A percentile compares a stretch with the other conserved stretches of the same genome.
Conservation (phyloP, 2,797 vertebrate genomes). For the Tamandua tetradactyla region DNA sequence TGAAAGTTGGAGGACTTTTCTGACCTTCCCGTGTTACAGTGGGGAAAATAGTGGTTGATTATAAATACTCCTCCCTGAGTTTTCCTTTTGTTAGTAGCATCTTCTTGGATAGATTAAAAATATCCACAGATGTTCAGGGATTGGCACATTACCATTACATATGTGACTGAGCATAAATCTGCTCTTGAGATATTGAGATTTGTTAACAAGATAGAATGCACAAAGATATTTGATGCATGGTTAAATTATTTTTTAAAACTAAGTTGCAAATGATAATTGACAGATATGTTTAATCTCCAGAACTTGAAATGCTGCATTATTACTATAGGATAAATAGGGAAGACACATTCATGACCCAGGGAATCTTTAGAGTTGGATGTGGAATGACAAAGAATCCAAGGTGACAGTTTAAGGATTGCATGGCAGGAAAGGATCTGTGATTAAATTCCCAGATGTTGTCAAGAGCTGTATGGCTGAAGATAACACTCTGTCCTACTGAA, state of each 20-base stretch:
- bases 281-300: conserved; percentile 69
- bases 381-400: conserved; percentile 84
- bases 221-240: conserved; percentile 53
- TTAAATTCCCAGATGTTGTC: conserved; percentile 91
- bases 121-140: neutral
- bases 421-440: conserved; percentile 85
- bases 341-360: conserved; percentile 67
- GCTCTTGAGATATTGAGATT: conserved; percentile 6
- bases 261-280: conserved; percentile 67
- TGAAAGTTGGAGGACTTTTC: conserved; percentile 44
- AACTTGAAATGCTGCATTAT: conserved; percentile 83
- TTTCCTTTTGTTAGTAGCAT: neutral
- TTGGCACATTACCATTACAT: neutral
- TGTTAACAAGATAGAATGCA: conserved; percentile 64
- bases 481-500: conserved; percentile 92
- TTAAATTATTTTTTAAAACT: conserved; percentile 77
- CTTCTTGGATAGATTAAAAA: conserved; percentile 51
- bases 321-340: conserved; percentile 81
- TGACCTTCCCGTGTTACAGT: conserved; percentile 70
- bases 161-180: neutral
- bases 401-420: conserved; percentile 79
- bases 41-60: conserved; percentile 68
- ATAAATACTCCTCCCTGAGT: conserved; percentile 4
- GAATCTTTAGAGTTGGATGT: conserved; percentile 48
- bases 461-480: conserved; percentile 86